Base-by-base conservation (phyloP, 92 coral and sea anemone species). In the Isaurus tuberculatus region DNA sequence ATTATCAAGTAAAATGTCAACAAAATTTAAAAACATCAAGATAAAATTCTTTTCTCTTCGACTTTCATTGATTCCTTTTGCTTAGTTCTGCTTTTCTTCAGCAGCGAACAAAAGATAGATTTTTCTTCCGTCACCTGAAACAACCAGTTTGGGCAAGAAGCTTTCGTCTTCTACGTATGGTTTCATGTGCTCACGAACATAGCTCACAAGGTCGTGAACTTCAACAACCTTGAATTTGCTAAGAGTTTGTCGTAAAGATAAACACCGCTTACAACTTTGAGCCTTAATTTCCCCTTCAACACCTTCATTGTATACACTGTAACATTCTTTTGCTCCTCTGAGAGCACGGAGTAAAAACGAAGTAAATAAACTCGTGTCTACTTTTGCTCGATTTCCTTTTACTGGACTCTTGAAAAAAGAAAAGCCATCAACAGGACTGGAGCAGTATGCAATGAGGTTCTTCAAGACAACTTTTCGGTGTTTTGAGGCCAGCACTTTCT, bases 361-460 rank as follows among this genome's bases (percentile, higher is more conserved):
- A 10, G 19, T 15, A 37, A 69, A 69, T 25, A 16, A 0, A 25
- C 74, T 69, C 30, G 34, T 37, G 1, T 33, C 28, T 2, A 69
- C 49, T 16, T 34, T 23, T 0, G 2, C 0, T 16, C 0, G 28
- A 0, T 23, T 17, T 0, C 27, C 51, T 16, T 0, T n/a, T 0
- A 0, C 0, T 40, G 77, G 77, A 5, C 42, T 26, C 19, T n/a
- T 71, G 31, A 71, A 71, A 22, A 14, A 0, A 5, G 77, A 71
- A 10, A 0, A 40, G 16, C 36, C 77, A 40, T 40, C 5, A 4
- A 1, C 32, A 20, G 77, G 37, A 37, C 77, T 40, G 28, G 77
- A 71, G 23, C 77, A 71, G 48, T 43, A 71, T 71, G 77, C 77
- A 19, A 71, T 32, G 23, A 20, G 4, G 32, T 71, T 71, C 0